Base-by-base conservation (phyloP, 2,888 invertebrate species). In the Serripes groenlandicus region DNA sequence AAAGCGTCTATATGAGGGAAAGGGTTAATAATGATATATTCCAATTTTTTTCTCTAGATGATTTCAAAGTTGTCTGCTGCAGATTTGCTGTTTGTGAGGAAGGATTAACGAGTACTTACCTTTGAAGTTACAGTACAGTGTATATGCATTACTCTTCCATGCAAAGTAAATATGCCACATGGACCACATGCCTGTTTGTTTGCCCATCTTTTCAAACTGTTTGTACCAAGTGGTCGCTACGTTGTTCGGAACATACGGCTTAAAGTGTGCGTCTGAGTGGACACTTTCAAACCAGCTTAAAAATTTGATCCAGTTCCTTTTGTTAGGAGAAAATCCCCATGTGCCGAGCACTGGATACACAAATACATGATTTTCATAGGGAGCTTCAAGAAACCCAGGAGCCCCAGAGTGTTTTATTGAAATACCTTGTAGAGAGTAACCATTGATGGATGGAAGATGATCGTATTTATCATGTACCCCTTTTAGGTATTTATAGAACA, bases 91-190 rank as follows among this genome's bases (percentile, higher is more conserved):
- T 1, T 28, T 58, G 18, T 1, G 58, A n/a, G 56, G 7, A 32
- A 30, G 11, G 62, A 62, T 62, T 18, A 15, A 30, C 21, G 15
- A 32, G 3, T 7, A 62, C 18, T 78, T 81, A 75, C 80, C 76
- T 62, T 70, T 71, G 52, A 87, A 87, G 69, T 91, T 92, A 18
- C 87, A 76, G 75, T 91, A 90, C 2, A 92, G 21, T 3, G 88
- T 90, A 56, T 74, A 77, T 69, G 90, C 88, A n/a, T 85, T 85
- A 34, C 88, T 60, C 72, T 85, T 78, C 77, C 89, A 88, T 18
- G 90, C 87, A 83, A 86, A 89, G 79, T 91, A 90, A 9, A 92
- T 90, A 75, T 91, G 89, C 93, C 93, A 93, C 86, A 93, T 92
- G 0, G 91, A 89, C 92, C 92, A 92, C 90, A 93, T 92, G 3